phyloP scores from a whole-genome alignment of 2,888 invertebrate species.

The Germaria angustata region DNA sequence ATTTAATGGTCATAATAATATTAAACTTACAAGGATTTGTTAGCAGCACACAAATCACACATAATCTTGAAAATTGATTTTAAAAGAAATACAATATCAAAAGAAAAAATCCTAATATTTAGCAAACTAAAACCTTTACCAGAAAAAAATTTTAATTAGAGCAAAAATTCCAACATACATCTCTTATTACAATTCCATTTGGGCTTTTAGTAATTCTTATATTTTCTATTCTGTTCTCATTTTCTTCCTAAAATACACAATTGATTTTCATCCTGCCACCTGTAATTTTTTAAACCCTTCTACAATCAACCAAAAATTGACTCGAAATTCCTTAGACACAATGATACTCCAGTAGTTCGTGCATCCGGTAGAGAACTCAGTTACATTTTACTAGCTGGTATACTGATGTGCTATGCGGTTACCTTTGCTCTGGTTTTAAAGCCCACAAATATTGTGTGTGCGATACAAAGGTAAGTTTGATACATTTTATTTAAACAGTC shows the following conservation, averaged over 20 bases:
- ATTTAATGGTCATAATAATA: too few relatives aligned
- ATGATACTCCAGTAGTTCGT: constrained; percentile 97
- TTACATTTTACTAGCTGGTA: constrained; percentile 94
- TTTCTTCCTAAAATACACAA: neutral
- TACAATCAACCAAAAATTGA: neutral
- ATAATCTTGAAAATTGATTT: too few relatives aligned
- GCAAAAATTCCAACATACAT: too few relatives aligned
- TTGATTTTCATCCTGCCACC: neutral
- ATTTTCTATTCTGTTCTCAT: neutral
- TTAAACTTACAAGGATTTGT: too few relatives aligned
- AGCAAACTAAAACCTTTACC: too few relatives aligned
- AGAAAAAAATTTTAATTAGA: too few relatives aligned
- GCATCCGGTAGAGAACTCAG: constrained; percentile 95
- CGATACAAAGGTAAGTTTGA: constrained; percentile 91
- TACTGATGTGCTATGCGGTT: constrained; percentile 94
- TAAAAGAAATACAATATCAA: too few relatives aligned
- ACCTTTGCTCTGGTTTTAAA: constrained; percentile 94
- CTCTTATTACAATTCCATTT: too few relatives aligned
- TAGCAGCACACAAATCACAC: too few relatives aligned
- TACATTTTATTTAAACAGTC: neutral
- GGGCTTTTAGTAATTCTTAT: constrained; percentile 43
- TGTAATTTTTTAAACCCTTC: neutral
- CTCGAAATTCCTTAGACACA: constrained; percentile 82
- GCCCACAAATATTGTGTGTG: constrained; percentile 92
- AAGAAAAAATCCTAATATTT: too few relatives aligned